phyloP scores from a whole-genome alignment of 2,113 vertebrate genomes.

The Pachycephala philippinensis region DNA sequence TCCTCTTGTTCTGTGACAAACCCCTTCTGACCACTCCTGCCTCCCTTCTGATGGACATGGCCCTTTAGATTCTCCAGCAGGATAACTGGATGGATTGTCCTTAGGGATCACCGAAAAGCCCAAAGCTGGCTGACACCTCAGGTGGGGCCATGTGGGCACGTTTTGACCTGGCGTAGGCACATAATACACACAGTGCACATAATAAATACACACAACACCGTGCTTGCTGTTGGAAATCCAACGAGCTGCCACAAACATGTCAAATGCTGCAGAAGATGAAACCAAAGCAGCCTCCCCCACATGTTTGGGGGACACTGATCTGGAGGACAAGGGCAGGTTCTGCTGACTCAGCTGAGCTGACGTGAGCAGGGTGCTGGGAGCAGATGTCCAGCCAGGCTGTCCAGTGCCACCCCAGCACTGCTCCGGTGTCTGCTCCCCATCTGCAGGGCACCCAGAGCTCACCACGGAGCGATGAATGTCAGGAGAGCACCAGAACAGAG shows the following conservation, averaged over 20 bases:
- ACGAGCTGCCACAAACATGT: neutral
- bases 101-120: neutral
- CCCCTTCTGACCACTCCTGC: fast-evolving
- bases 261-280: neutral
- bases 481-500: neutral
- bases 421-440: neutral
- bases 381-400: neutral
- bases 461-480: neutral
- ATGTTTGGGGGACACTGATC: fast-evolving
- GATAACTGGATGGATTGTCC: neutral
- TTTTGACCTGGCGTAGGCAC: neutral
- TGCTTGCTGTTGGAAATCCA: neutral
- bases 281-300: neutral
- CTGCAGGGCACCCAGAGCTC: neutral
- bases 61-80: neutral
- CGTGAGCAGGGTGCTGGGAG: neutral
- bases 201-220: neutral
- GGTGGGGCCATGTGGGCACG: fast-evolving
- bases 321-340: too few species aligned
- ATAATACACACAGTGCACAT: neutral
- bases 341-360: neutral
- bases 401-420: neutral
- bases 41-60: fast-evolving
- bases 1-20: neutral
- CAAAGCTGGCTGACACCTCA: neutral